A percentile compares a stretch with the other conserved stretches of the same genome.
Evolutionary conservation across 1,140 invertebrate species (phyloP).

Genomic region (Ceratosolen solmsi): DNA sequence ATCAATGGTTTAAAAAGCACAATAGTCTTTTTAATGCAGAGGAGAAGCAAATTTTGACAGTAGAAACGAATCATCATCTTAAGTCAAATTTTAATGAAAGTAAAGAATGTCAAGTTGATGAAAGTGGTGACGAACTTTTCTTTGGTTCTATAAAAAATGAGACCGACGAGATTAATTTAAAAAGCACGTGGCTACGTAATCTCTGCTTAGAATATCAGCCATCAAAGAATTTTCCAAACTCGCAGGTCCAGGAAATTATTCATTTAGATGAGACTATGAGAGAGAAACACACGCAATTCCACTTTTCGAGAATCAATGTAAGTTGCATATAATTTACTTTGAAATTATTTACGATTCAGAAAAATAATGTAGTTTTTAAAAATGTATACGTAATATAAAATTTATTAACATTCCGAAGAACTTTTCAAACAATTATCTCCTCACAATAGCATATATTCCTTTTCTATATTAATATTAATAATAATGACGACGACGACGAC

Average conservation of each 20-base stretch:
- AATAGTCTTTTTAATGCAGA: background rate
- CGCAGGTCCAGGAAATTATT: background rate
- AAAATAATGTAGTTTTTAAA: background rate
- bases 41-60: background rate
- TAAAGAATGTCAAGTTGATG: background rate
- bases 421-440: background rate
- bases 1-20: background rate
- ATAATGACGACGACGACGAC: no score
- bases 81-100: background rate
- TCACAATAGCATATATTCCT: no score
- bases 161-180: constrained; percentile 21
- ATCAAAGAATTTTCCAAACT: constrained; percentile 18
- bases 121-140: background rate
- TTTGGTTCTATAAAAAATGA: constrained; percentile 3
- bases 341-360: background rate
- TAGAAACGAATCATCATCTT: background rate
- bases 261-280: background rate
- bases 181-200: constrained; percentile 36
- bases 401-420: background rate
- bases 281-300: constrained; percentile 1
- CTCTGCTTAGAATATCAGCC: constrained; percentile 42
- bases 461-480: no score
- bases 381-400: background rate
- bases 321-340: background rate
- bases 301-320: constrained; percentile 26